These are phyloP conservation scores for Eupsilia transversa DNA, from an alignment of 2,888 invertebrate genomes.

Conservation along the genomic window DNA sequence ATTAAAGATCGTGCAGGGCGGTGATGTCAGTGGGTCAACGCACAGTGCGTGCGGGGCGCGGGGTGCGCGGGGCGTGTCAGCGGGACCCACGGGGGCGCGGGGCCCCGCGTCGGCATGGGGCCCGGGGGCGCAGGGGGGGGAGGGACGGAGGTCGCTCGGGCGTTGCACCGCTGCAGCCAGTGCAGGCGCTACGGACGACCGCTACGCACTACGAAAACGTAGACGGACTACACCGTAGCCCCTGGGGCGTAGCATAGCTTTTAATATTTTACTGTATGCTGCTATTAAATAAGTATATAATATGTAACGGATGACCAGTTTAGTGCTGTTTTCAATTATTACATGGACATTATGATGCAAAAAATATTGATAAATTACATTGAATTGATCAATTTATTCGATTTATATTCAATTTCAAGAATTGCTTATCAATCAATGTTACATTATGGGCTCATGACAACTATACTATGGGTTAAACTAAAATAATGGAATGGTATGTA, in stretches of 20 bases:
- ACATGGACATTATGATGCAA: constrained; percentile 10
- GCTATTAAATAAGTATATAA: constrained; percentile 38
- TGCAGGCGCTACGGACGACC: constrained; percentile 81
- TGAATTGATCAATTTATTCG: constrained; percentile 26
- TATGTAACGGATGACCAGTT: constrained; percentile 50
- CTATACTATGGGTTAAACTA: constrained; percentile 54
- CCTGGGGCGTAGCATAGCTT: constrained; percentile 64
- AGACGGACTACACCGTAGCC: constrained; percentile 77
- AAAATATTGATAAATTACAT: constrained; percentile 6
- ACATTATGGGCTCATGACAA: constrained; percentile 36
- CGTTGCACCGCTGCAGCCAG: constrained; percentile 88
- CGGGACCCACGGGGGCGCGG: constrained; percentile 55
- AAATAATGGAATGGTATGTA: constrained; percentile 66
- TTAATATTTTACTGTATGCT: constrained; percentile 56
- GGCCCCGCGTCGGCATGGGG: constrained; percentile 39
- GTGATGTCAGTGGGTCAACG: constrained; percentile 89
- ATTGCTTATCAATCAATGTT: constrained; percentile 15
- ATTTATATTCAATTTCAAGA: constrained; percentile 26
- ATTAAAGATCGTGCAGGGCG: constrained; percentile 89
- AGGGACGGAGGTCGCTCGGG: constrained; percentile 76
- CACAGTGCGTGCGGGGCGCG: constrained; percentile 86
- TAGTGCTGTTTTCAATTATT: constrained; percentile 32
- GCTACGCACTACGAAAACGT: constrained; percentile 78
- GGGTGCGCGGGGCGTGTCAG: constrained; percentile 69
- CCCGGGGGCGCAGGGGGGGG: constrained; percentile 37